Evolutionary conservation across 2,888 invertebrate species (phyloP).

Genomic region (Hydrotaea cyrtoneurina): DNA sequence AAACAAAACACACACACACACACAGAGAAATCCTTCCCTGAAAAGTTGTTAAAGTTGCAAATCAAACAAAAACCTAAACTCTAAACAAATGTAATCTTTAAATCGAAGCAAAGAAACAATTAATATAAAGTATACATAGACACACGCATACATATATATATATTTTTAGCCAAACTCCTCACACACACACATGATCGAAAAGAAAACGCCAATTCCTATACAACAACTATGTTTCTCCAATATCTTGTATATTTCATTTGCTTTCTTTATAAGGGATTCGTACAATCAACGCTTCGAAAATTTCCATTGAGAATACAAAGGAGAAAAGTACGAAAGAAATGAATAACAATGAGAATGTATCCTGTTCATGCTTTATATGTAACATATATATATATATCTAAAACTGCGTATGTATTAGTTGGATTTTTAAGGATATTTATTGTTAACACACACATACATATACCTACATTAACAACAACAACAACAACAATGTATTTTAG

Average conservation of each 20-base stretch:
- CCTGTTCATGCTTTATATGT: constrained; percentile 21
- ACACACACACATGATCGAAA: too few relatives aligned
- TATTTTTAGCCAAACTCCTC: constrained; percentile 66
- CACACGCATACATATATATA: constrained; percentile 58
- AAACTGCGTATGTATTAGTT: constrained; percentile 11
- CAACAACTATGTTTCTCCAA: too few relatives aligned
- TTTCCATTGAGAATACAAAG: background rate
- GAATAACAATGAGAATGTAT: constrained; percentile 26
- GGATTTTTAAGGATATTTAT: constrained; percentile 5
- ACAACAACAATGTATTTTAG: constrained; percentile 15
- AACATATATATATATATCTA: constrained; percentile 8
- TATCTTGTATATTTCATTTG: too few relatives aligned
- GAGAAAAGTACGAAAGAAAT: background rate
- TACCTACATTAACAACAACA: constrained; percentile 6
- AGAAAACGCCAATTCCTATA: too few relatives aligned
- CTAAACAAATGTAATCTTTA: constrained; percentile 40
- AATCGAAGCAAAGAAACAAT: constrained; percentile 29
- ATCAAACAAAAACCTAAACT: constrained; percentile 39
- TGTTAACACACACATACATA: constrained; percentile 22
- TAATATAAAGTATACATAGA: constrained; percentile 11
- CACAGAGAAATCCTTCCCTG: constrained; percentile 7
- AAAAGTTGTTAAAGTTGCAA: constrained; percentile 57
- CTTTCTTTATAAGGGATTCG: too few relatives aligned
- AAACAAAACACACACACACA: too few relatives aligned
- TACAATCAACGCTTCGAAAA: too few relatives aligned